Conservation (phyloP, 2,888 invertebrate species). For the Ornithoptera priamus region DNA sequence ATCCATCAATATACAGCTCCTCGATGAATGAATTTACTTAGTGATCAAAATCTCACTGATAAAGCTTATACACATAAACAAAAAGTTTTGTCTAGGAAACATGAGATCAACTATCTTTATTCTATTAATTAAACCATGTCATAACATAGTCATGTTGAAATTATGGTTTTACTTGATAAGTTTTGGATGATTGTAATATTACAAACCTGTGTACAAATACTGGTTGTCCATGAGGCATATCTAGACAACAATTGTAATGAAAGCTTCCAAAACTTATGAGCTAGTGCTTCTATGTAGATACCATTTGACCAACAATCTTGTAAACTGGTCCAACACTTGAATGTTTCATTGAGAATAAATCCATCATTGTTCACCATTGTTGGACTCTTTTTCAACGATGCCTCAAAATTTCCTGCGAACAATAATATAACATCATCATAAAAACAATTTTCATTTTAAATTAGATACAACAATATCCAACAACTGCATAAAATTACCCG, state of each 20-base stretch:
- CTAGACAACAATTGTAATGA: constrained; percentile 90
- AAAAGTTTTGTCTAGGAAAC: not conserved
- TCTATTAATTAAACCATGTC: not conserved
- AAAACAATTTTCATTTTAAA: constrained; percentile 3
- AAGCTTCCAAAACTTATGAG: constrained; percentile 93
- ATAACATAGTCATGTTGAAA: not conserved
- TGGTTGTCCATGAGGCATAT: constrained; percentile 86
- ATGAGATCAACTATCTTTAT: not conserved
- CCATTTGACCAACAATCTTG: constrained; percentile 87
- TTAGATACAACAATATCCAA: not conserved
- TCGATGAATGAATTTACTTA: no score
- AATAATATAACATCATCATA: not conserved
- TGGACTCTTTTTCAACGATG: constrained; percentile 55
- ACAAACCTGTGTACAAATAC: constrained; percentile 64
- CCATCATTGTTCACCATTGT: constrained; percentile 54
- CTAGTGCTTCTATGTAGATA: constrained; percentile 88
- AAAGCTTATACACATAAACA: no score
- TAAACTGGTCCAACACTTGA: constrained; percentile 71
- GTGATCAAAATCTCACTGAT: no score
- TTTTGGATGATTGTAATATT: not conserved
- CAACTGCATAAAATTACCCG: constrained; percentile 67
- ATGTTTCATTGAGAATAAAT: constrained; percentile 72
- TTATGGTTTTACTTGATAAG: not conserved
- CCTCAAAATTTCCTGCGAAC: constrained; percentile 63
- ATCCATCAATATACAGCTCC: no score